A percentile compares a stretch with the other conserved stretches of the same genome.
Evolutionary conservation across 2,113 vertebrate genomes (phyloP).

Genomic region (Hippopotamus amphibius): DNA sequence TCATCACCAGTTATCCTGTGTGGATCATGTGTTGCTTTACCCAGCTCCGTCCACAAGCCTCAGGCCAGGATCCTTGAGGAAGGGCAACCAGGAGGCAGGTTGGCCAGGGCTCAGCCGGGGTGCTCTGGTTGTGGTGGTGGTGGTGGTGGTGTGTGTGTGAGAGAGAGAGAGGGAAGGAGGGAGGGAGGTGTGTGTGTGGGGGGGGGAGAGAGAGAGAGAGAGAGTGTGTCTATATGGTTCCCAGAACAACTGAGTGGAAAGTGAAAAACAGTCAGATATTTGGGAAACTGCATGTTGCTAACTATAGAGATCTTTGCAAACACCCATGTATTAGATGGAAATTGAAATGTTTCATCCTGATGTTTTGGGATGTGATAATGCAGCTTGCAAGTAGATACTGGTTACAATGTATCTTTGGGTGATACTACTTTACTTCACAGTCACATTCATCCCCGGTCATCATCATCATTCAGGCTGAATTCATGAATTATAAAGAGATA

Average conservation of each 20-base stretch:
- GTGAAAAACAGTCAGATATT: background rate
- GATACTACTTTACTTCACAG: background rate
- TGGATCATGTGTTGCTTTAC: background rate
- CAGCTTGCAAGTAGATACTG: background rate
- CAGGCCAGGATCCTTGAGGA: background rate
- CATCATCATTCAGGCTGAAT: background rate
- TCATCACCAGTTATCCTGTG: background rate
- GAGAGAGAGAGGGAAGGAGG: background rate
- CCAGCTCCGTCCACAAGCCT: background rate
- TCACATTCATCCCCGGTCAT: background rate
- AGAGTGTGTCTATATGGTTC: background rate
- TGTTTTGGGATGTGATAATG: background rate
- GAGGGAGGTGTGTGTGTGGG: fast-evolving
- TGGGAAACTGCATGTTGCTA: background rate
- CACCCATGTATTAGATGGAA: background rate
- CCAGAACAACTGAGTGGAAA: slow-evolving; percentile 31
- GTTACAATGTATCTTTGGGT: background rate
- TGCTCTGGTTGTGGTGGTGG: background rate
- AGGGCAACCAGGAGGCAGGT: background rate
- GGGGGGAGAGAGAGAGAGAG: too few species aligned
- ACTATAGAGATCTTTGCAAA: slow-evolving; percentile 20
- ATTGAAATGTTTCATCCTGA: background rate
- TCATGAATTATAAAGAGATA: background rate
- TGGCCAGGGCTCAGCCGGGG: background rate
- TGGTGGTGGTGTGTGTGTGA: background rate